Percentiles rank a stretch among this genome's conserved stretches.
Evolutionary conservation across 1,140 invertebrate species (phyloP).

Genomic region (Calliphora vicina): DNA sequence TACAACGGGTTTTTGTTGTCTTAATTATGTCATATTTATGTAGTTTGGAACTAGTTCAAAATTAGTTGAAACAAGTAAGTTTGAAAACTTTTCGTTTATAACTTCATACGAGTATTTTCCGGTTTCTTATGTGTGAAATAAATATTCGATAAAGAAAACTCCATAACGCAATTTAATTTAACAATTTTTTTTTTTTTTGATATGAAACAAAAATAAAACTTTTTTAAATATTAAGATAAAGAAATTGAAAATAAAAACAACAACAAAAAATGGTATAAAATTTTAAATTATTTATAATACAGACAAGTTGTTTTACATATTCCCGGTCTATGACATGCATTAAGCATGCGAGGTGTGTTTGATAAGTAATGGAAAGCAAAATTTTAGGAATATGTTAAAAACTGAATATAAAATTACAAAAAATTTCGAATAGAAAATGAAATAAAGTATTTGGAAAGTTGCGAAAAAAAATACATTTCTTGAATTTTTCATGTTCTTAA

Average conservation of each 20-base stretch:
- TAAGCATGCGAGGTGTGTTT: neutral
- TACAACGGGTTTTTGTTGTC: neutral
- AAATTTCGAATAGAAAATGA: too few species aligned
- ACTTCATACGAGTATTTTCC: neutral
- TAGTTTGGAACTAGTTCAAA: neutral
- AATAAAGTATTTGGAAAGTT: neutral
- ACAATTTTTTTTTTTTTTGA: neutral
- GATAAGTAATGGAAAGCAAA: neutral
- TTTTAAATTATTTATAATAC: neutral
- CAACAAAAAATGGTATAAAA: neutral
- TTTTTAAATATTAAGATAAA: neutral
- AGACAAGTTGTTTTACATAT: neutral
- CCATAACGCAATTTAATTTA: slow-evolving; percentile 7
- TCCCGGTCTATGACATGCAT: neutral
- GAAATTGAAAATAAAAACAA: neutral
- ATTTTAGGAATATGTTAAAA: too few species aligned
- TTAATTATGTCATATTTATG: neutral
- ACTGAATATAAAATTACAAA: too few species aligned
- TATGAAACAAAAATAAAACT: too few species aligned
- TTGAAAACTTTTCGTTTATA: neutral
- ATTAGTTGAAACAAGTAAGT: neutral
- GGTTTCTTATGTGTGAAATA: neutral
- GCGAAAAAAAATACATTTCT: neutral
- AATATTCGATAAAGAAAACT: neutral
- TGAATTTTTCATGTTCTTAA: too few species aligned